Conservation (phyloP, 2,888 invertebrate genomes). For the Abscondita cerata region DNA sequence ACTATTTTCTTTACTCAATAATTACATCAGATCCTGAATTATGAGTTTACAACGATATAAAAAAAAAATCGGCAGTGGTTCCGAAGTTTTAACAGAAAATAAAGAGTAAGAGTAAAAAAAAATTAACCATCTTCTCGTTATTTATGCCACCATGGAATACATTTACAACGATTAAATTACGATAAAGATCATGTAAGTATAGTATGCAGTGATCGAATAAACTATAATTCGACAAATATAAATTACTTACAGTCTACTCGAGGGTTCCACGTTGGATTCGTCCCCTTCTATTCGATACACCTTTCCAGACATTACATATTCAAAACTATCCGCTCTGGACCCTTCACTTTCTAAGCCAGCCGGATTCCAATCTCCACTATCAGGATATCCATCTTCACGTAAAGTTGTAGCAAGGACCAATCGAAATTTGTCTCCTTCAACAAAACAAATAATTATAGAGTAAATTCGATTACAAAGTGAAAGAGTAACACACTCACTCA, state of each 20-base stretch:
- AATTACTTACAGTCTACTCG: conserved; percentile 73
- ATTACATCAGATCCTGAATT: too few relatives aligned
- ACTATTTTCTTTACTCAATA: too few relatives aligned
- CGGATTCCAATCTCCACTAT: conserved; percentile 95
- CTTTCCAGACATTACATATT: conserved; percentile 99
- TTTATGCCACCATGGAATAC: too few relatives aligned
- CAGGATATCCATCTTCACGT: conserved; percentile 95
- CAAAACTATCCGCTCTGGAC: conserved; percentile 94
- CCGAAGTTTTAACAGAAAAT: too few relatives aligned
- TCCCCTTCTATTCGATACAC: conserved; percentile 97
- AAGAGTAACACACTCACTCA: not conserved
- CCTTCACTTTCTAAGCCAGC: conserved; percentile 78
- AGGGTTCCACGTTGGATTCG: conserved; percentile 85
- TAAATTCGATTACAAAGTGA: not conserved
- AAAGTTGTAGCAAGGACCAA: conserved; percentile 94
- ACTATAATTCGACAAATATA: not conserved
- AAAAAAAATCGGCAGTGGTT: too few relatives aligned
- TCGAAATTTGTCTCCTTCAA: conserved; percentile 70
- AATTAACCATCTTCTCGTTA: too few relatives aligned
- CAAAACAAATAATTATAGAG: not conserved
- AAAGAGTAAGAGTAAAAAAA: too few relatives aligned
- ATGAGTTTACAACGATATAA: too few relatives aligned
- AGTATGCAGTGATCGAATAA: too few relatives aligned
- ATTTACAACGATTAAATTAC: too few relatives aligned
- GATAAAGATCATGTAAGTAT: too few relatives aligned